Evolutionary conservation across 2,113 vertebrate species (phyloP).

Genomic region (Hippopotamus amphibius): DNA sequence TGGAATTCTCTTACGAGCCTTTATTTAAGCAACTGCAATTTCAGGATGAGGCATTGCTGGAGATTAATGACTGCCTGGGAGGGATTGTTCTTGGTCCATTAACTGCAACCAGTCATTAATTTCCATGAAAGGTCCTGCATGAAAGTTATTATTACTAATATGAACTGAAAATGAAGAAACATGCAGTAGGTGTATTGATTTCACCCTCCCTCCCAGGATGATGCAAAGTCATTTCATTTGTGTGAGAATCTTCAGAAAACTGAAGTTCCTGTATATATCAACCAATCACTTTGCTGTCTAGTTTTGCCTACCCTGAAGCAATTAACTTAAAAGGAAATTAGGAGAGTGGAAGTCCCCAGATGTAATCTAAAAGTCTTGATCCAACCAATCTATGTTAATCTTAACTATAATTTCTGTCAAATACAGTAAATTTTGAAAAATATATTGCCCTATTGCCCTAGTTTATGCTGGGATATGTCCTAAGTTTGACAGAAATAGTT

Average conservation of each 20-base stretch:
- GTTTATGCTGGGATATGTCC: background rate
- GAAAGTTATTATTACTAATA: constrained; percentile 75
- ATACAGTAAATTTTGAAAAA: background rate
- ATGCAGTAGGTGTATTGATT: constrained; percentile 52
- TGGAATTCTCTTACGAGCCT: constrained; percentile 63
- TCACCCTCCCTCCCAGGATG: background rate
- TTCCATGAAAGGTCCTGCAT: constrained; percentile 61
- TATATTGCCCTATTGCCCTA: background rate
- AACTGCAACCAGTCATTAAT: constrained; percentile 77
- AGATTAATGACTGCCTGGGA: constrained; percentile 78
- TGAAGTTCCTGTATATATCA: background rate
- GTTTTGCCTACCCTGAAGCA: background rate
- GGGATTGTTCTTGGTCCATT: constrained; percentile 72
- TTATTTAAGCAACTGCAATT: constrained; percentile 63
- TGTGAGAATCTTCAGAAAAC: constrained; percentile 38
- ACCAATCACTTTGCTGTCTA: background rate
- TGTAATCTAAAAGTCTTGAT: background rate
- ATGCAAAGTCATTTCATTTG: constrained; percentile 52
- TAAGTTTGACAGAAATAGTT: background rate
- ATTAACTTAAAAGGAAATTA: background rate
- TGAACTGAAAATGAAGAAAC: constrained; percentile 70
- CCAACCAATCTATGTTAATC: background rate
- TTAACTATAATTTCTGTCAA: background rate
- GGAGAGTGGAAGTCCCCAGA: background rate
- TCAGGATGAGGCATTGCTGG: constrained; percentile 51